Evolutionary conservation across 2,797 vertebrate species (phyloP), one percentile per base, ranked within the genome.

Genomic region (Anableps anableps): DNA sequence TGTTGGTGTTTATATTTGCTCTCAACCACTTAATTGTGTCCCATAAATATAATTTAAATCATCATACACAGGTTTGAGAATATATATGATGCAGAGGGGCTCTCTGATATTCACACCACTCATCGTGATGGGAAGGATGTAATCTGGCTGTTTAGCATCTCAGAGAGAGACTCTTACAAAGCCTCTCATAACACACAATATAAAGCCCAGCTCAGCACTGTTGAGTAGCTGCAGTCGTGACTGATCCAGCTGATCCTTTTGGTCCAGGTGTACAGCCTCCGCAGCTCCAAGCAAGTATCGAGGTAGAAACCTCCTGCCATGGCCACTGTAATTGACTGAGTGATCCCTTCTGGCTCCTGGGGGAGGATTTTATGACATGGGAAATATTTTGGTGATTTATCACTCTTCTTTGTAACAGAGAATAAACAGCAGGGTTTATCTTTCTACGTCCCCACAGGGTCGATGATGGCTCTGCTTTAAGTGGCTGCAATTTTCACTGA

Each of bases 201-300:
- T 87, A 90, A 91, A 92, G 80, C 72, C 86, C 80, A 77, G 48
- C 72, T 87, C 80, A 77, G 48, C 53, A 74, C 81, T 78, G 89
- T 85, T 90, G 89, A 93, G 88, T 86, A 80, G 66, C 83, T 82
- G 85, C 87, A 92, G 80, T 88, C 83, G 88, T 66, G 85, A 85
- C 85, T 72, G 82, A 83, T 81, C 78, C 89, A 89, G 88, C 90
- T 91, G 83, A 64, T 84, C 79, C 84, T 87, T 86, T 79, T 88
- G 87, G 91, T 88, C 77, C 89, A 92, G 89, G 88, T 92, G 91
- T 85, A 74, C 74, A 4, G 26, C 53, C 80, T 74, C 88, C 85
- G 76, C 80, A 81, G 78, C 72, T 58, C 71, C 74, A 47, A 81
- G 77, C 74, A 76, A 73, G 76, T 74, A 58, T 78, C 72, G 13